Evolutionary conservation across 2,888 invertebrate genomes (phyloP).

Genomic region (Cylindroiulus punctatus): DNA sequence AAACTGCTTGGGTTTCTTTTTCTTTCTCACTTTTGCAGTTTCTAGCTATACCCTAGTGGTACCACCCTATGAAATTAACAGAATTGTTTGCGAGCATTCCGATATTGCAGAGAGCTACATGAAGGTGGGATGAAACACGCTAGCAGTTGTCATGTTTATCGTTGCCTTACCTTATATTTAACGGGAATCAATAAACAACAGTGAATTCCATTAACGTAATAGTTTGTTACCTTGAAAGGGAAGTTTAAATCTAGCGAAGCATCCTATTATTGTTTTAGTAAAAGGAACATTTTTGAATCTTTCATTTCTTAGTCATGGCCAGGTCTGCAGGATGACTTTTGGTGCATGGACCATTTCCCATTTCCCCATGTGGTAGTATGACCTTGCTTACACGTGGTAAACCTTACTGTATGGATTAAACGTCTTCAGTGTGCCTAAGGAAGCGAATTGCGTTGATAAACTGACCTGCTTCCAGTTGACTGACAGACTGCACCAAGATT

Average conservation of each 20-base stretch:
- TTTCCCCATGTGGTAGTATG: too few relatives aligned
- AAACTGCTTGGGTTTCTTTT: not conserved
- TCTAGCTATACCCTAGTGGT: not conserved
- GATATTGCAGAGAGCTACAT: not conserved
- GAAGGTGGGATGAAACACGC: not conserved
- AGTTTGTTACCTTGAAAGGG: too few relatives aligned
- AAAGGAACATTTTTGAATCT: too few relatives aligned
- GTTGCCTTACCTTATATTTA: not conserved
- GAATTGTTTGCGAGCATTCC: not conserved
- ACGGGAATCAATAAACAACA: not conserved
- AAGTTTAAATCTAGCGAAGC: not conserved
- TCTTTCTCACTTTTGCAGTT: not conserved
- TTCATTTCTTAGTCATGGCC: too few relatives aligned
- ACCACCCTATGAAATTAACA: not conserved
- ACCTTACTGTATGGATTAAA: not conserved
- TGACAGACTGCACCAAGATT: constrained; percentile 22
- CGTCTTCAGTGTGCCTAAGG: not conserved
- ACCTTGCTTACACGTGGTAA: not conserved
- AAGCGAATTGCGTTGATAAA: not conserved
- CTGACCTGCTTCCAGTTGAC: constrained; percentile 27
- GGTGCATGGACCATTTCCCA: too few relatives aligned
- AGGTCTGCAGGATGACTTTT: too few relatives aligned
- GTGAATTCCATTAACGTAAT: too few relatives aligned
- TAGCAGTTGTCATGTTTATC: not conserved
- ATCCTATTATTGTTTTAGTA: not conserved